These are phyloP conservation scores for Bambusicola thoracicus DNA, from an alignment of 2,113 vertebrate species.

Conservation along the genomic window DNA sequence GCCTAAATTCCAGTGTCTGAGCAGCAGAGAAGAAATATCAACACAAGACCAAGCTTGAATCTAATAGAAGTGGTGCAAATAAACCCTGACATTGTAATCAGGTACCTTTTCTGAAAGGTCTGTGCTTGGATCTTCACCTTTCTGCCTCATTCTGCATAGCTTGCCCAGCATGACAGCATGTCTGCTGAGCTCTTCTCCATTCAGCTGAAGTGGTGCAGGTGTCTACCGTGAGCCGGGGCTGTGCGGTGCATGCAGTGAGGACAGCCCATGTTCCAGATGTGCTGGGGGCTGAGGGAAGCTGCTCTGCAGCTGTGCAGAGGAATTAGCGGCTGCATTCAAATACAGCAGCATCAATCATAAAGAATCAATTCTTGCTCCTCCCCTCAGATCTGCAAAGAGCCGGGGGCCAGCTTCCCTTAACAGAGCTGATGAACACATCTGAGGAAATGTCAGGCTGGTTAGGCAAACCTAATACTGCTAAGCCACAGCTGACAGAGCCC, in stretches of 20 bases:
- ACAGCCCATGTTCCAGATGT: not conserved
- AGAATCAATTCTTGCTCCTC: constrained; percentile 31
- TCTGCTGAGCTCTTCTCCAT: not conserved
- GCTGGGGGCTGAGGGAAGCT: not conserved
- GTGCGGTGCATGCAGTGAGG: not conserved
- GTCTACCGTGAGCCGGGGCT: not conserved
- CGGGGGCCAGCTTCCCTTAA: constrained; percentile 15
- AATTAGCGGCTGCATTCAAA: not conserved
- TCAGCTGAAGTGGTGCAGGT: not conserved
- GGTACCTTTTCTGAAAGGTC: not conserved
- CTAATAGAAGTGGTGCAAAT: not conserved
- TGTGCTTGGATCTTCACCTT: not conserved
- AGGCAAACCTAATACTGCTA: not conserved
- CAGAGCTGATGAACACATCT: constrained; percentile 19
- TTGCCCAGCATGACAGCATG: not conserved
- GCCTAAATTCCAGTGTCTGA: not conserved
- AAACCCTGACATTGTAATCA: not conserved
- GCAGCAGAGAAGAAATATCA: not conserved
- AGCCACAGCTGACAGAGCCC: constrained; percentile 18
- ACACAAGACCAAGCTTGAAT: not conserved
- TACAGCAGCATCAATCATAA: not conserved
- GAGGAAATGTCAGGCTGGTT: not conserved
- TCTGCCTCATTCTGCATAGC: not conserved
- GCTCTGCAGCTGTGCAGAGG: not conserved
- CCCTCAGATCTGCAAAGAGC: not conserved